Conservation (phyloP, 1,140 invertebrate species). For the Drosophila sechellia region DNA sequence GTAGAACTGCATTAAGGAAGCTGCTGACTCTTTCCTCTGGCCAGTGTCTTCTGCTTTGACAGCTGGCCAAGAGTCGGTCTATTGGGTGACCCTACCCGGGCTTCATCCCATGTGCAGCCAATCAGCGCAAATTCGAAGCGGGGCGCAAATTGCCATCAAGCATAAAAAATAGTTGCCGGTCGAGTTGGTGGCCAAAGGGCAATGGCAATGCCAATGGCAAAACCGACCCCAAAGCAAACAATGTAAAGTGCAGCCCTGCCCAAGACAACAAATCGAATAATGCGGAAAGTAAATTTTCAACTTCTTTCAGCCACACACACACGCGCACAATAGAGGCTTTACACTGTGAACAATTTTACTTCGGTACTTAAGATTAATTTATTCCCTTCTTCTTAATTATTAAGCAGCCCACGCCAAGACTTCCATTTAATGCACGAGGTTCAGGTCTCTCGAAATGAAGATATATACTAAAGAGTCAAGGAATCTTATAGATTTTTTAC, state of each 20-base stretch:
- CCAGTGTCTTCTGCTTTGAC: constrained; percentile 65
- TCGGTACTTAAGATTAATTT: not conserved
- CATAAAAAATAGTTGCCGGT: constrained; percentile 75
- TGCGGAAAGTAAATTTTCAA: constrained; percentile 82
- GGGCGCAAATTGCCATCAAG: constrained; percentile 81
- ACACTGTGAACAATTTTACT: constrained; percentile 2
- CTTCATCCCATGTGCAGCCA: constrained; percentile 57
- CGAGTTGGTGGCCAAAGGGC: constrained; percentile 68
- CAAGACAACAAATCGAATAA: constrained; percentile 83
- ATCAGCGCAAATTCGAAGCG: constrained; percentile 79
- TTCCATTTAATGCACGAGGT: too few species aligned
- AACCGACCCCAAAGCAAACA: constrained; percentile 62
- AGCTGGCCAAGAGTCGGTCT: constrained; percentile 54
- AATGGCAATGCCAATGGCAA: constrained; percentile 20
- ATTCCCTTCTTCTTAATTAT: not conserved
- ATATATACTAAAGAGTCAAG: not conserved
- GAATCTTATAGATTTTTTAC: not conserved
- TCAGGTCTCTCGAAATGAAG: not conserved
- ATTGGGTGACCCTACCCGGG: constrained; percentile 6
- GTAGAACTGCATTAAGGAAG: constrained; percentile 52
- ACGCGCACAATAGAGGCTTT: constrained; percentile 12
- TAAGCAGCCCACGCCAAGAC: too few species aligned
- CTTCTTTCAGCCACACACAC: constrained; percentile 44
- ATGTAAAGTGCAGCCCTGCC: constrained; percentile 79
- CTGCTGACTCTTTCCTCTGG: constrained; percentile 1